phyloP scores from a whole-genome alignment of 2,888 invertebrate species.

The Oasisia sp. region DNA sequence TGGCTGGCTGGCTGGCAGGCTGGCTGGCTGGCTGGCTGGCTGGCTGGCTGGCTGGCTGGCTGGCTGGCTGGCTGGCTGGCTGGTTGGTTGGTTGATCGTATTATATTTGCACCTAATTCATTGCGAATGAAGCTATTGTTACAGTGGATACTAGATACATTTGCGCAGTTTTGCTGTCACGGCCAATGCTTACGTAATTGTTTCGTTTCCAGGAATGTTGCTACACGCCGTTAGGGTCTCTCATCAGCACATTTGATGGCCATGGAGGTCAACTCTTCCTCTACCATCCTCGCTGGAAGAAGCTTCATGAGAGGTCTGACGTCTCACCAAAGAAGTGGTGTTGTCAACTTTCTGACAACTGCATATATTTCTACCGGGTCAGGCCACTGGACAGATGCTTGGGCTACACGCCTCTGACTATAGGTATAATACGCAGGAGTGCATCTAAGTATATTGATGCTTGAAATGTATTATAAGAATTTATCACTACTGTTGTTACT shows the following conservation, averaged over 20 bases:
- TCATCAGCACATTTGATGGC: slow-evolving; percentile 17
- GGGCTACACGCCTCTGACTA: neutral
- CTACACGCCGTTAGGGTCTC: slow-evolving; percentile 24
- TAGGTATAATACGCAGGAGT: neutral
- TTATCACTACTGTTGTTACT: too few relatives aligned
- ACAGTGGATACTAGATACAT: too few relatives aligned
- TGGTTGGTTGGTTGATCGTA: too few relatives aligned
- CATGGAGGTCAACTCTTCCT: slow-evolving; percentile 25
- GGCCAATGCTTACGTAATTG: neutral
- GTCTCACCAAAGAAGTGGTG: slow-evolving; percentile 21
- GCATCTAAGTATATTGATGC: neutral
- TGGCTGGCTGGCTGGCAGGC: too few relatives aligned
- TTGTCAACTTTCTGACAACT: slow-evolving; percentile 20
- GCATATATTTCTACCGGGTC: neutral
- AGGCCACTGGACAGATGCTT: slow-evolving; percentile 12
- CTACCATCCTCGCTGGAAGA: slow-evolving; percentile 21
- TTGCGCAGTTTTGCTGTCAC: too few relatives aligned
- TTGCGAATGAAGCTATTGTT: too few relatives aligned
- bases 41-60: too few relatives aligned
- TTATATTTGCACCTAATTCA: too few relatives aligned
- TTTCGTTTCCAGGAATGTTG: slow-evolving; percentile 24
- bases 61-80: too few relatives aligned
- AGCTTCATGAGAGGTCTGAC: neutral
- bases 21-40: too few relatives aligned
- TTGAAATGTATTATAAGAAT: too few relatives aligned